phyloP scores from a whole-genome alignment of 2,888 invertebrate genomes.

The Hipparchia semele region DNA sequence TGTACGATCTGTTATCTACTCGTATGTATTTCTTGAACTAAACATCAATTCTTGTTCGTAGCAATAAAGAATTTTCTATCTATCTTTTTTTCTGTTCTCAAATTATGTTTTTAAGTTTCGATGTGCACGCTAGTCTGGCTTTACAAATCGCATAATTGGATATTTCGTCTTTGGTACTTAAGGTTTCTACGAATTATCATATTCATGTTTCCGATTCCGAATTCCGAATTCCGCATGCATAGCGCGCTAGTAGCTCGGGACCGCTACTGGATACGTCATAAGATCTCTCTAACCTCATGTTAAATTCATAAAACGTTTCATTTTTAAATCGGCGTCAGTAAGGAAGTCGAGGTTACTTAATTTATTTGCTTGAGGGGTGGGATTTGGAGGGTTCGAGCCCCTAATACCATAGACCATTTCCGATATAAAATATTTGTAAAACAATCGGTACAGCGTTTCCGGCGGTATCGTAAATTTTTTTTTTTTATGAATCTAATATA shows the following conservation, averaged over 20 bases:
- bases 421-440: neutral
- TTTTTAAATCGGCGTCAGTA: slow-evolving; percentile 19
- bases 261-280: slow-evolving; percentile 13
- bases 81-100: too few relatives aligned
- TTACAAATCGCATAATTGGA: too few relatives aligned
- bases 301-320: slow-evolving; percentile 15
- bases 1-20: too few relatives aligned
- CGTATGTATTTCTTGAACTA: too few relatives aligned
- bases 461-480: neutral
- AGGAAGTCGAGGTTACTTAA: slow-evolving; percentile 10
- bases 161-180: slow-evolving; percentile 9
- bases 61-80: too few relatives aligned
- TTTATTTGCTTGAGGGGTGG: slow-evolving; percentile 6
- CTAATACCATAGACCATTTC: neutral
- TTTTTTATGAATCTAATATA: too few relatives aligned
- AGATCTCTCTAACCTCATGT: slow-evolving; percentile 16
- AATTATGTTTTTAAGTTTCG: too few relatives aligned
- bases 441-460: neutral
- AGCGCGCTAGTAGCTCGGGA: neutral
- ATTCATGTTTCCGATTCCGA: slow-evolving; percentile 8
- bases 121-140: too few relatives aligned
- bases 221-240: slow-evolving; percentile 12
- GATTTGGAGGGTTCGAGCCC: neutral
- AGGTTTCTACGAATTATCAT: slow-evolving; percentile 10
- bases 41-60: too few relatives aligned